Conservation (phyloP, 1,140 invertebrate species). For the Rhopalosiphum maidis region DNA sequence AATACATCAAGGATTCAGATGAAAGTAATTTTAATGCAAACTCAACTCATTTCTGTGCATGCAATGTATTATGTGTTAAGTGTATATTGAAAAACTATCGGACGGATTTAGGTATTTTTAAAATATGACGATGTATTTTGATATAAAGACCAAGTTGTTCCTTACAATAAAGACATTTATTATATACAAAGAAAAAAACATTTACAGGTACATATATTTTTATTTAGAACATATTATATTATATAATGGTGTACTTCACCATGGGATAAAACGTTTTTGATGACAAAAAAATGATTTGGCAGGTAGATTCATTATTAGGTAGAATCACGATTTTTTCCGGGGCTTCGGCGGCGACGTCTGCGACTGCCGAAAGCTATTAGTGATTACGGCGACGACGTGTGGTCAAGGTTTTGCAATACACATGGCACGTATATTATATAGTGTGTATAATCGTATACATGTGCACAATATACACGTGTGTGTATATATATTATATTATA, state of each 20-base stretch:
- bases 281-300: background rate
- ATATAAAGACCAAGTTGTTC: background rate
- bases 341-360: background rate
- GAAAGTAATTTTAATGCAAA: background rate
- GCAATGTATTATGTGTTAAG: background rate
- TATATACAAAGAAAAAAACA: background rate
- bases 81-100: background rate
- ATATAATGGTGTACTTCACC: background rate
- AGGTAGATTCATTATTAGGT: background rate
- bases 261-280: background rate
- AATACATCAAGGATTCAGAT: background rate
- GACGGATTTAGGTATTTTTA: background rate
- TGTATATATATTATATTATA: background rate
- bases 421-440: background rate
- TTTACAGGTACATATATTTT: background rate
- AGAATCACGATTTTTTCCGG: background rate
- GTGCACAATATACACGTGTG: background rate
- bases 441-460: background rate
- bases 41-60: background rate
- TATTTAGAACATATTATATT: background rate
- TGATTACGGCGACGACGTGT: background rate
- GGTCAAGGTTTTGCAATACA: background rate
- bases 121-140: background rate
- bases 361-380: background rate
- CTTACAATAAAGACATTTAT: background rate